These are phyloP conservation scores for Protosalanx chinensis DNA, from an alignment of 2,797 vertebrate species.

Conservation along the genomic window DNA sequence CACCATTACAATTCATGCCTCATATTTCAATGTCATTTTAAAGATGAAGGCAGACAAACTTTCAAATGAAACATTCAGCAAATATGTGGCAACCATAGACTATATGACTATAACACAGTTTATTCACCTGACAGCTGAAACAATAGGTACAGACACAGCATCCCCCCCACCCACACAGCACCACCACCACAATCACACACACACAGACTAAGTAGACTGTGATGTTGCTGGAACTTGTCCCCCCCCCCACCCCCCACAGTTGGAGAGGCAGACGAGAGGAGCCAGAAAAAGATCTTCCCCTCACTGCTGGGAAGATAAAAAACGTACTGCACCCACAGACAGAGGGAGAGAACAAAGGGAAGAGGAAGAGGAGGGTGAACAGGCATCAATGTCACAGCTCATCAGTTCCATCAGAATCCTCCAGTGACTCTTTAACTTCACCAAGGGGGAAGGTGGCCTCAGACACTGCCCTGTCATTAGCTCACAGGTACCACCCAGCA, in stretches of 20 bases:
- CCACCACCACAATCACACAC: not conserved
- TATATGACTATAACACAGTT: conserved; percentile 16
- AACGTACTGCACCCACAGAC: conserved; percentile 30
- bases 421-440: conserved; percentile 29
- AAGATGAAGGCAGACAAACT: not conserved
- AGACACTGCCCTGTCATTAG: conserved; percentile 3
- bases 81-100: conserved; percentile 10
- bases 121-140: conserved; percentile 31
- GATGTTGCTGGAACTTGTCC: conserved; percentile 24
- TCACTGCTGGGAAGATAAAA: conserved; percentile 35
- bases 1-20: too few species aligned
- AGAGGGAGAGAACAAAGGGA: not conserved
- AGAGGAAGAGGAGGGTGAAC: conserved; percentile 11
- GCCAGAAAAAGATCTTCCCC: conserved; percentile 38
- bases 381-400: conserved; percentile 16
- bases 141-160: conserved; percentile 39
- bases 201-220: conserved; percentile 26
- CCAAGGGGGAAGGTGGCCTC: conserved; percentile 21
- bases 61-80: not conserved
- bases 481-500: not conserved
- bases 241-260: conserved; percentile 31
- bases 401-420: conserved; percentile 30
- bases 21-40: not conserved
- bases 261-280: conserved; percentile 15
- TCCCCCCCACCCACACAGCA: conserved; percentile 14